Evolutionary conservation across 2,888 invertebrate species (phyloP).

Genomic region (Sabatieria punctata): DNA sequence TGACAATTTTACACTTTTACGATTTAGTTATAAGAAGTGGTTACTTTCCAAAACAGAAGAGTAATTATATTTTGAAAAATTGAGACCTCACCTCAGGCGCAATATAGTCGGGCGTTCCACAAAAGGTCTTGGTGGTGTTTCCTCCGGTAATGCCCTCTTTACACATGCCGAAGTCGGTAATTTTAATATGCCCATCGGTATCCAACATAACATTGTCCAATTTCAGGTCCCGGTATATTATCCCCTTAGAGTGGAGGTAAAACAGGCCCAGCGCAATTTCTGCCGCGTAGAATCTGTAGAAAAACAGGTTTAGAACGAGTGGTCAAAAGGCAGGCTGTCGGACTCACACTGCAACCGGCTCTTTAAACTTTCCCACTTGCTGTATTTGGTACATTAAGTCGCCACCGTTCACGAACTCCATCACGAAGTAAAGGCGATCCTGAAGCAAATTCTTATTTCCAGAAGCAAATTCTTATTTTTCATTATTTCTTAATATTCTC

Average conservation of each 20-base stretch:
- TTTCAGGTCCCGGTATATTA: constrained; percentile 86
- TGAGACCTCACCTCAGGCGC: constrained; percentile 98
- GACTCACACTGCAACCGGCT: constrained; percentile 95
- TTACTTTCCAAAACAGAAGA: too few relatives aligned
- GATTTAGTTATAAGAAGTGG: too few relatives aligned
- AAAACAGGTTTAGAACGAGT: constrained; percentile 2
- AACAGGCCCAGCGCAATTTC: constrained; percentile 97
- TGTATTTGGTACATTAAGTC: constrained; percentile 99
- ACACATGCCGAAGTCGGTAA: constrained; percentile 99
- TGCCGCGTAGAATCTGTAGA: constrained; percentile 76
- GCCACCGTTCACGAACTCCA: constrained; percentile 99
- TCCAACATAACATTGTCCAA: constrained; percentile 93
- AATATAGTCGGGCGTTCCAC: constrained; percentile 97
- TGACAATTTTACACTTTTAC: too few relatives aligned
- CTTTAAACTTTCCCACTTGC: constrained; percentile 98
- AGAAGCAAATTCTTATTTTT: constrained; percentile 41
- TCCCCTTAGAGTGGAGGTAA: constrained; percentile 79
- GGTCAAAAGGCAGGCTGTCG: too few relatives aligned
- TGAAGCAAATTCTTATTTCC: constrained; percentile 53
- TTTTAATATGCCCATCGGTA: constrained; percentile 95
- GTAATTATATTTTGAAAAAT: too few relatives aligned
- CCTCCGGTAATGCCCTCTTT: constrained; percentile 81
- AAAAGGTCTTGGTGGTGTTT: constrained; percentile 77
- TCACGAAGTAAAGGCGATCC: constrained; percentile 97
- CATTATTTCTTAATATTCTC: too few relatives aligned